These are phyloP conservation scores for Eupithecia subumbrata DNA, from an alignment of 2,888 invertebrate genomes.

Conservation along the genomic window DNA sequence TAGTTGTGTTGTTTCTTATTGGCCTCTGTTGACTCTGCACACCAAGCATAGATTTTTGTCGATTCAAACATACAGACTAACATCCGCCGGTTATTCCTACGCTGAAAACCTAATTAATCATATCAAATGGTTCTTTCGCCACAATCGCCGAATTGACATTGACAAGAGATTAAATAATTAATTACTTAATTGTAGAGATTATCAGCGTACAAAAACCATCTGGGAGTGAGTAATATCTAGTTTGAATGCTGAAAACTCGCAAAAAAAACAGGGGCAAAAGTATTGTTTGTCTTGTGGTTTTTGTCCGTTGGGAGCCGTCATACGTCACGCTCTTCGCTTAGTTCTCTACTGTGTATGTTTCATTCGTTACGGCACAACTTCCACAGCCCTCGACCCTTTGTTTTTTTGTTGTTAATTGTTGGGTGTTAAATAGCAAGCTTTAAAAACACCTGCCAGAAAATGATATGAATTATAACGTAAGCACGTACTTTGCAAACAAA, in stretches of 20 bases:
- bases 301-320: constrained; percentile 14
- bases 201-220: not conserved
- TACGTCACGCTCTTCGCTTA: constrained; percentile 29
- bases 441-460: constrained; percentile 26
- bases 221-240: not conserved
- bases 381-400: constrained; percentile 21
- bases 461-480: constrained; percentile 26
- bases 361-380: constrained; percentile 25
- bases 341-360: constrained; percentile 32
- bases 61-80: not conserved
- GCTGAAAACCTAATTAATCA: not conserved
- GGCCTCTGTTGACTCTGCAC: not conserved
- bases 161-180: not conserved
- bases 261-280: not conserved
- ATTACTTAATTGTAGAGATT: not conserved
- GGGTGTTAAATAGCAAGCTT: constrained; percentile 24
- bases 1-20: not conserved
- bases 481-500: constrained; percentile 19
- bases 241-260: not conserved
- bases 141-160: not conserved
- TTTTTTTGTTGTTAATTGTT: constrained; percentile 25
- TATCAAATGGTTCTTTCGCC: not conserved
- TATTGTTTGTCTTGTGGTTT: constrained; percentile 23
- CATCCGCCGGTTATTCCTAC: not conserved
- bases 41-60: not conserved